These are phyloP conservation scores for Okamejei kenojei DNA, from an alignment of 2,797 vertebrate genomes.

Conservation along the genomic window DNA sequence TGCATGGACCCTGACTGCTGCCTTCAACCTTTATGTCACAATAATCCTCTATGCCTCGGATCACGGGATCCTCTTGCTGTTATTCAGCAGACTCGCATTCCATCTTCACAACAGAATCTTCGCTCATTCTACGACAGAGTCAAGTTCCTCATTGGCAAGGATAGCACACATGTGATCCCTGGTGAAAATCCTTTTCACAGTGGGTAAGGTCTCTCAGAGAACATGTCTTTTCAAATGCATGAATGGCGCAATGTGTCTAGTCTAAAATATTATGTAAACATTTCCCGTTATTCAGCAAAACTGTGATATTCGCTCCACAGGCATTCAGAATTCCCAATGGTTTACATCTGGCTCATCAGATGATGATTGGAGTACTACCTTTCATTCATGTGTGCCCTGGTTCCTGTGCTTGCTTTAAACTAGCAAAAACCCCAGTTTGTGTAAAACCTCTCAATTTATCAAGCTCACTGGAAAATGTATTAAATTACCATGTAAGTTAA, in stretches of 20 bases:
- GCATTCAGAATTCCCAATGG: too few species aligned
- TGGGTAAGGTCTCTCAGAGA: constrained; percentile 67
- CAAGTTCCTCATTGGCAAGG: constrained; percentile 85
- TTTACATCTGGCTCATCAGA: too few species aligned
- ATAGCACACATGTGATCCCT: constrained; percentile 83
- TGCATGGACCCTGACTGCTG: constrained; percentile 99
- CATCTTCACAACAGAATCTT: constrained; percentile 72
- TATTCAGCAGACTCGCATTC: constrained; percentile 85
- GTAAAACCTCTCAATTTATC: too few species aligned
- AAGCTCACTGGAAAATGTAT: too few species aligned
- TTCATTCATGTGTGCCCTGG: too few species aligned
- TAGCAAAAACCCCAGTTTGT: too few species aligned
- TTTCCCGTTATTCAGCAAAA: not conserved
- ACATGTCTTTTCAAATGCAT: not conserved
- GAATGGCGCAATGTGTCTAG: not conserved
- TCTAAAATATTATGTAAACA: not conserved
- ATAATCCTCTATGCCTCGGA: constrained; percentile 79
- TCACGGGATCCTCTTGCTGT: constrained; percentile 92
- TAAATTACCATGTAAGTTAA: too few species aligned
- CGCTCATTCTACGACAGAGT: constrained; percentile 87
- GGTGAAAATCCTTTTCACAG: constrained; percentile 85
- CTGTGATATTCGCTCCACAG: too few species aligned
- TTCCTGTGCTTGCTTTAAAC: too few species aligned
- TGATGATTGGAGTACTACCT: too few species aligned
- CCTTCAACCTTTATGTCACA: constrained; percentile 80